Conservation (phyloP, 2,113 vertebrate species). For the Motacilla alba region DNA sequence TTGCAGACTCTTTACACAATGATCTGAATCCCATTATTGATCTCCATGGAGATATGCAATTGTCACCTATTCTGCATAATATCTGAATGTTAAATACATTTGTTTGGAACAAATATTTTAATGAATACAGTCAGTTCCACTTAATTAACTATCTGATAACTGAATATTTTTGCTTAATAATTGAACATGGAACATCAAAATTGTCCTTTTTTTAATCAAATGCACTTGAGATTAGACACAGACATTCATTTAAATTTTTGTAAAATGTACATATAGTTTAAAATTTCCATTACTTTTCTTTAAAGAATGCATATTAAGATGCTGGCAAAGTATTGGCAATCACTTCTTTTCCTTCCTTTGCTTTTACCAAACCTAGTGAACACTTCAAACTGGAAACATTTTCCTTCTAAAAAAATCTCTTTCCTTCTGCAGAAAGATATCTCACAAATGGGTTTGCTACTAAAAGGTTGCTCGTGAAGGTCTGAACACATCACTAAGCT, state of each 20-base stretch:
- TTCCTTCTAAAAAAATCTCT: slow-evolving; percentile 7
- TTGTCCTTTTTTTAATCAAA: slow-evolving; percentile 74
- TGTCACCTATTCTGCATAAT: slow-evolving; percentile 98
- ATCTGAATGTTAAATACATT: slow-evolving; percentile 99
- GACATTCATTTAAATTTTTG: slow-evolving; percentile 70
- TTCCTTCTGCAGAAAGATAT: background rate
- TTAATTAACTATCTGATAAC: slow-evolving; percentile 92
- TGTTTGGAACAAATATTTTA: slow-evolving; percentile 94
- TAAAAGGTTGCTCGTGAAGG: background rate
- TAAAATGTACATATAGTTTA: slow-evolving; percentile 63
- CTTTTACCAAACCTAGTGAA: slow-evolving; percentile 51
- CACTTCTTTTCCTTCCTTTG: background rate
- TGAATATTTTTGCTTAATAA: slow-evolving; percentile 86
- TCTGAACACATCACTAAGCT: background rate
- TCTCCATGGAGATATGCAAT: slow-evolving; percentile 99
- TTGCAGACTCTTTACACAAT: slow-evolving; percentile 99
- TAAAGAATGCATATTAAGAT: slow-evolving; percentile 59
- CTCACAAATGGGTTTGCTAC: background rate
- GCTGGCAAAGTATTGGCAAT: slow-evolving; percentile 31
- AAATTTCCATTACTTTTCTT: slow-evolving; percentile 66
- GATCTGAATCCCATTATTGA: slow-evolving; percentile 99
- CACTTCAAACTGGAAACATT: slow-evolving; percentile 28
- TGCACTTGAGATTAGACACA: slow-evolving; percentile 71
- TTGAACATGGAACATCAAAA: slow-evolving; percentile 82
- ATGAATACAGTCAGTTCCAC: slow-evolving; percentile 86